These are phyloP conservation scores for Chaunax sp. DNA, from an alignment of 2,797 vertebrate species.

Conservation along the genomic window DNA sequence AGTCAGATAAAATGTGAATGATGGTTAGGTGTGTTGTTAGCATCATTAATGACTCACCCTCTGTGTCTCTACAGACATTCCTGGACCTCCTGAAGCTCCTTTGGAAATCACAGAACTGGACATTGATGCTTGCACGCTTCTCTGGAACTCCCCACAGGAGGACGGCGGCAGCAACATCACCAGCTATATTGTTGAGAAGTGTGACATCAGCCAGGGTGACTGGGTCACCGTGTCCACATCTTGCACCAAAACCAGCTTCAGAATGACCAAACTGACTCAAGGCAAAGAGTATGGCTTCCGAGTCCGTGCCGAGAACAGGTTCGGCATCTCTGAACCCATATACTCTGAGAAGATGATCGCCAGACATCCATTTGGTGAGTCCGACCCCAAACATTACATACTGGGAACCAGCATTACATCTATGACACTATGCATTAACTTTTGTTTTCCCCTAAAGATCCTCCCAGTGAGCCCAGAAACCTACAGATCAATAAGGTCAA, in stretches of 20 bases:
- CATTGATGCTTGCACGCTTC: constrained; percentile 92
- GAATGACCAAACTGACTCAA: constrained; percentile 90
- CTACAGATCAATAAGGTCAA: constrained; percentile 92
- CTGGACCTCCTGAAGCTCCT: constrained; percentile 94
- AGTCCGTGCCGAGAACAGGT: constrained; percentile 96
- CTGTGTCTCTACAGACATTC: constrained; percentile 85
- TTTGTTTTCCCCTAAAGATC: constrained; percentile 78
- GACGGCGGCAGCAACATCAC: constrained; percentile 98
- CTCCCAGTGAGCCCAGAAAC: constrained; percentile 95
- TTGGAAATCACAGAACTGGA: constrained; percentile 93
- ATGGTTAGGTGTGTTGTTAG: not conserved
- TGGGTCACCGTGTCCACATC: constrained; percentile 91
- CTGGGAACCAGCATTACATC: not conserved
- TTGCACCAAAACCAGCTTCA: constrained; percentile 95
- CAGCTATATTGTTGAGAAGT: constrained; percentile 97
- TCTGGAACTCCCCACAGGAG: constrained; percentile 95
- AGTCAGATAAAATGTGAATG: not conserved
- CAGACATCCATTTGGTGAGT: constrained; percentile 93
- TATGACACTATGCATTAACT: constrained; percentile 1
- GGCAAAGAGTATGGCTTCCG: constrained; percentile 96
- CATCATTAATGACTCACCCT: constrained; percentile 9
- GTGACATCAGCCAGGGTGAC: constrained; percentile 94
- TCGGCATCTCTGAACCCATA: constrained; percentile 94
- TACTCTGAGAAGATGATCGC: constrained; percentile 91
- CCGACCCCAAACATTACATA: not conserved